A percentile compares a stretch with the other conserved stretches of the same genome.
Conservation (phyloP, 2,113 vertebrate species). For the Sander vitreus region DNA sequence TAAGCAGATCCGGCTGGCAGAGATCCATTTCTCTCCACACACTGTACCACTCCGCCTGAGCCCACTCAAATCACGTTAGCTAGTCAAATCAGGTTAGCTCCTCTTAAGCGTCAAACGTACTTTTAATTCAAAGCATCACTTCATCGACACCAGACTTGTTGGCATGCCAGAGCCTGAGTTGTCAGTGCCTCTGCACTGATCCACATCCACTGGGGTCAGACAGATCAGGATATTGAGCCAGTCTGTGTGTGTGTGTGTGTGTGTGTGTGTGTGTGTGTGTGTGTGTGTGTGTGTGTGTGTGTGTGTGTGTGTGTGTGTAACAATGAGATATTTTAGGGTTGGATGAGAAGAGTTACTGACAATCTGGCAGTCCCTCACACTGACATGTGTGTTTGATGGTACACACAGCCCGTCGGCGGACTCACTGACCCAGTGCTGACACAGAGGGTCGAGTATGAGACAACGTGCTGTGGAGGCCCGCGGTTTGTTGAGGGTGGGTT, state of each 20-base stretch:
- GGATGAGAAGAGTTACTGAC: constrained; percentile 77
- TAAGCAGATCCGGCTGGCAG: constrained; percentile 69
- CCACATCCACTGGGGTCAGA: constrained; percentile 76
- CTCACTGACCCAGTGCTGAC: constrained; percentile 76
- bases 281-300: constrained; percentile 30
- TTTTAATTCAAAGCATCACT: constrained; percentile 81
- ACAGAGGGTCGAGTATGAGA: constrained; percentile 71
- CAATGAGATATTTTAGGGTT: constrained; percentile 65
- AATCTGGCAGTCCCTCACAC: constrained; percentile 73
- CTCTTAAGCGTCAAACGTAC: constrained; percentile 74
- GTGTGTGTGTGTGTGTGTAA: constrained; percentile 23
- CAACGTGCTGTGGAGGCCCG: constrained; percentile 61
- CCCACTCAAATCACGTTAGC: constrained; percentile 78
- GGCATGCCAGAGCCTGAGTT: constrained; percentile 68
- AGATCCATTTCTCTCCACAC: constrained; percentile 67
- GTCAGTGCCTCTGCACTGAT: constrained; percentile 77
- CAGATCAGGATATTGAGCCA: constrained; percentile 59
- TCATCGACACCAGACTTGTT: constrained; percentile 67
- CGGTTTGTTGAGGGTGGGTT: constrained; percentile 59
- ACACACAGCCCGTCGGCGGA: constrained; percentile 54
- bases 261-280: constrained; percentile 24
- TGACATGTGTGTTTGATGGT: constrained; percentile 77
- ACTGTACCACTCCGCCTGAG: constrained; percentile 56
- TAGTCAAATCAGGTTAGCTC: constrained; percentile 78
- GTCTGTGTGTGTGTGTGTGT: constrained; percentile 28